phyloP scores from a whole-genome alignment of 2,113 vertebrate genomes.

The Cavia porcellus region DNA sequence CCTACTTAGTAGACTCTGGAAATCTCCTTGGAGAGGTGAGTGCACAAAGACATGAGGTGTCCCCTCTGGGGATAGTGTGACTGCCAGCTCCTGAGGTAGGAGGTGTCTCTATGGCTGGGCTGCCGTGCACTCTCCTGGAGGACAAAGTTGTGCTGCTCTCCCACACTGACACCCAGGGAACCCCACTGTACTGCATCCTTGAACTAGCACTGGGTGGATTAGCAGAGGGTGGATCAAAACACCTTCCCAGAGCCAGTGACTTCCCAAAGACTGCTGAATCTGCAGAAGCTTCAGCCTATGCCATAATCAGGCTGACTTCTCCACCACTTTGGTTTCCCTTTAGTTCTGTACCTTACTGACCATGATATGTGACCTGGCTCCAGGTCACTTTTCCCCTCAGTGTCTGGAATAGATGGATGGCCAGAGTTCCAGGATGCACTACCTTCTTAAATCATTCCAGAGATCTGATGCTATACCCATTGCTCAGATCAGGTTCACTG shows the following conservation, averaged over 20 bases:
- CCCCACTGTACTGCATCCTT: background rate
- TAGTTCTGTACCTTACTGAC: background rate
- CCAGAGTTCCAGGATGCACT: background rate
- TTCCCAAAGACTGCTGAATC: background rate
- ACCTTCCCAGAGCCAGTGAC: background rate
- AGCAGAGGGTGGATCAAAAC: background rate
- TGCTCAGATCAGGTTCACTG: background rate
- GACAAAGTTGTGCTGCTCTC: background rate
- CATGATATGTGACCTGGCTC: background rate
- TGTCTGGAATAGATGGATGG: background rate
- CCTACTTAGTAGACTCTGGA: constrained; percentile 74
- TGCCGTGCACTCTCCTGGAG: background rate
- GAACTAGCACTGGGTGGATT: background rate
- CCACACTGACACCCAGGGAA: background rate
- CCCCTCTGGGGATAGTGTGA: constrained; percentile 46
- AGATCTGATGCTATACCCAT: background rate
- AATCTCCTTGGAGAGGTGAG: constrained; percentile 76
- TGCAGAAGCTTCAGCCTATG: background rate
- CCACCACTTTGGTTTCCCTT: background rate
- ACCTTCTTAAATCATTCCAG: background rate
- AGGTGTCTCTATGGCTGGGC: background rate
- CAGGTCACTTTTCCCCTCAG: background rate
- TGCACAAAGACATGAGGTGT: constrained; percentile 63
- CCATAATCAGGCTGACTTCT: background rate
- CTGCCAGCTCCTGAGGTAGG: background rate